Base-by-base conservation (phyloP, 1,140 invertebrate genomes). In the Drosophila hydei region DNA sequence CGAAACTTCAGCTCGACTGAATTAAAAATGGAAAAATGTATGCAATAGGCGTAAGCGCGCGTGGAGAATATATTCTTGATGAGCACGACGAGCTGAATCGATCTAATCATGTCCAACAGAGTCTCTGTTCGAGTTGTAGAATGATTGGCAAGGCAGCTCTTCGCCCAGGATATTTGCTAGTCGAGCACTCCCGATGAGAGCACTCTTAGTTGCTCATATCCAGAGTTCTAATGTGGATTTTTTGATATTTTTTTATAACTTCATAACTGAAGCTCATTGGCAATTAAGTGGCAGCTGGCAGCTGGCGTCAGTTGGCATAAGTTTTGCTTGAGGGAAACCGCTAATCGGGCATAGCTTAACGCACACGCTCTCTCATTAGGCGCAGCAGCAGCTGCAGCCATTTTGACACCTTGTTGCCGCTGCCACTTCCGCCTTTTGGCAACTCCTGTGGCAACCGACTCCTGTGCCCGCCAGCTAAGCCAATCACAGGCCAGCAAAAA, bases 341-440 rank as follows among this genome's bases (percentile, higher is more conserved):
- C 54, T 67, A 67, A 65, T 48, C 62, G 56, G 54, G 11, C 40
- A 14, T 3, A 56, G 23, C 19, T 36, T 2, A 4, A n/a, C n/a
- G 11, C 21, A 21, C 12, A 19, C 2, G 18, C 36, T n/a, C 23
- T 25, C 51, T 54, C 51, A 38, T 38, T 21, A 38, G 3, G 19
- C 33, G 11, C 30, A 36, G 27, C 18, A 52, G 50, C 50, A 54
- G 50, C 30, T n/a, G 51, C 30, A 38, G 30, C 36, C 58, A 47
- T 62, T 62, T 62, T 47, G 47, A 51, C 67, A 63, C 67, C 67
- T 70, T 56, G 42, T 47, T 63, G 67, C 33, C 48, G 60, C 60
- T 55, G 62, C 67, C 50, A 50, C 11, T 48, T 70, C 48, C 30
- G 42, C 21, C 19, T 19, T 65, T 38, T 19, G n/a, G 30, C 33